These are phyloP conservation scores for Caranx melampygus DNA, from an alignment of 2,113 vertebrate genomes.

Conservation along the genomic window DNA sequence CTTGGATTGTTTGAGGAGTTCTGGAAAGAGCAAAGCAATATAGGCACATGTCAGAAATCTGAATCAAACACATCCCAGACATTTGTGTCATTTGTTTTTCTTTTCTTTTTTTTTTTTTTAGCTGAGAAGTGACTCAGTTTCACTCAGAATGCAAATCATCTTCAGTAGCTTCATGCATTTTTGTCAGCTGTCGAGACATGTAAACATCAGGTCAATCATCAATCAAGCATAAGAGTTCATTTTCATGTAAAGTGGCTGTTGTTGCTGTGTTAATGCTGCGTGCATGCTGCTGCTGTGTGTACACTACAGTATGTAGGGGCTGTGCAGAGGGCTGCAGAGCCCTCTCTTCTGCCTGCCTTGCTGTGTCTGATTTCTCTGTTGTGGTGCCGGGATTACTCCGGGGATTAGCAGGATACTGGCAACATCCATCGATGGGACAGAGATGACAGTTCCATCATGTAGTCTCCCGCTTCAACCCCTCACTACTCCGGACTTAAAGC, in stretches of 20 bases:
- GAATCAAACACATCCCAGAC: slow-evolving; percentile 4
- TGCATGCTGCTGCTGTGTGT: neutral
- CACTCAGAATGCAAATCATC: slow-evolving; percentile 33
- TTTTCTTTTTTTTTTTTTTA: neutral
- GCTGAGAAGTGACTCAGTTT: slow-evolving; percentile 19
- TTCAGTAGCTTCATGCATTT: slow-evolving; percentile 22
- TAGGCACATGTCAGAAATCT: slow-evolving; percentile 5
- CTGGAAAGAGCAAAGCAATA: slow-evolving; percentile 1
- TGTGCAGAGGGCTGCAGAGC: slow-evolving; percentile 28
- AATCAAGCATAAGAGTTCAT: slow-evolving; percentile 46
- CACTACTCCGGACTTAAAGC: slow-evolving; percentile 66
- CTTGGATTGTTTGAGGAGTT: slow-evolving; percentile 10
- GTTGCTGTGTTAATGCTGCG: slow-evolving; percentile 22
- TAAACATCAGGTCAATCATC: slow-evolving; percentile 46
- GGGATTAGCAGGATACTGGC: slow-evolving; percentile 80
- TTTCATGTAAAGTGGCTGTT: slow-evolving; percentile 57
- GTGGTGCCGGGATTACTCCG: slow-evolving; percentile 74
- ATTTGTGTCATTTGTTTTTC: neutral
- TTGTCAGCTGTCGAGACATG: slow-evolving; percentile 43
- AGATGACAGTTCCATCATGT: slow-evolving; percentile 78
- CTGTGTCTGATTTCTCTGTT: slow-evolving; percentile 69
- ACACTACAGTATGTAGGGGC: neutral
- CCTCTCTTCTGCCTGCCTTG: slow-evolving; percentile 46
- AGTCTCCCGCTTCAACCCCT: slow-evolving; percentile 64
- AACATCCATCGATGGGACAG: slow-evolving; percentile 71